phyloP scores from a whole-genome alignment of 1,140 invertebrate species.

The Heliconius nattereri region DNA sequence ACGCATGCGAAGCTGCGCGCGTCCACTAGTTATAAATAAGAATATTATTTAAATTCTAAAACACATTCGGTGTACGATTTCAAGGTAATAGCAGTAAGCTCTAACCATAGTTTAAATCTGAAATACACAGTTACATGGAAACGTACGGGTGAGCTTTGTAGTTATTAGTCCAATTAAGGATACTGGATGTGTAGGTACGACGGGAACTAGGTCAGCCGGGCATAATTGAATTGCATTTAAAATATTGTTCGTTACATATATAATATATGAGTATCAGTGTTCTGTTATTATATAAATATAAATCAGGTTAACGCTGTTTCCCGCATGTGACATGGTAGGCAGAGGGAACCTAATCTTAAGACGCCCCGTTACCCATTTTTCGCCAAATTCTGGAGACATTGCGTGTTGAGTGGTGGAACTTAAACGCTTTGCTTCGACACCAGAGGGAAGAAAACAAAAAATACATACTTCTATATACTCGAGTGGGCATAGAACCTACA shows the following conservation, averaged over 20 bases:
- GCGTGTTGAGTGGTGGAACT: too few species aligned
- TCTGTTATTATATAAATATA: too few species aligned
- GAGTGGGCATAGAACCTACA: too few species aligned
- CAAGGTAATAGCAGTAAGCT: background rate
- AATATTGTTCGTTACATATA: background rate
- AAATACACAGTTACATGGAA: background rate
- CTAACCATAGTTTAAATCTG: background rate
- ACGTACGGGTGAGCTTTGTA: slow-evolving; percentile 1
- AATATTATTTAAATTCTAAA: background rate
- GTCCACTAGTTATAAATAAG: background rate
- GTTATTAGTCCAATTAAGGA: slow-evolving; percentile 15
- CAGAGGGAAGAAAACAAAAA: too few species aligned
- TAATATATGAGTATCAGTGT: background rate
- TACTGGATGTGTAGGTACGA: background rate
- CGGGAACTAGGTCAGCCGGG: slow-evolving; percentile 11
- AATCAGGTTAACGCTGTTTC: too few species aligned
- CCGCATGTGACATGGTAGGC: too few species aligned
- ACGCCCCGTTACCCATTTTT: too few species aligned
- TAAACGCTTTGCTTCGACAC: too few species aligned
- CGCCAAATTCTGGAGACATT: too few species aligned
- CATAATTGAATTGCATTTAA: slow-evolving; percentile 16
- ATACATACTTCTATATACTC: too few species aligned
- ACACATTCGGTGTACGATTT: background rate
- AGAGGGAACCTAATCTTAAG: too few species aligned
- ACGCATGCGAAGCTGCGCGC: too few species aligned